Evolutionary conservation across 2,888 invertebrate genomes (phyloP), one percentile per base, ranked within the genome.

Genomic region (Pseudoips prasinana): DNA sequence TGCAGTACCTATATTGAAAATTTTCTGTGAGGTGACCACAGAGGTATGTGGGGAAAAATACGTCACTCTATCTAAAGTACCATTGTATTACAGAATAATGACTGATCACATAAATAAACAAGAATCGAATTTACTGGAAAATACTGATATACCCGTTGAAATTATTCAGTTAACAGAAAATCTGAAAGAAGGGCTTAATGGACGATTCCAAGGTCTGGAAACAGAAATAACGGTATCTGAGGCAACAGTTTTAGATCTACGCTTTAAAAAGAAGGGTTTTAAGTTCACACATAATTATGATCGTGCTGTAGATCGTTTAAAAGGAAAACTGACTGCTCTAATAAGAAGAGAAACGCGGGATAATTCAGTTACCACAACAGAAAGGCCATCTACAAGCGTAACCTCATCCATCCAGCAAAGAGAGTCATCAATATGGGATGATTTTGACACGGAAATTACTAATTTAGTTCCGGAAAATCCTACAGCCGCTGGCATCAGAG

Each of bases 11-110:
- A 28, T 44, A 18, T 22, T 44, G 7, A 29, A 33, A 9, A 18
- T 33, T 1, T 44, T 44, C 18, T 33, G 39, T 17, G 25, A 39
- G 17, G 26, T 44, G 4, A 44, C 36, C 0, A 22, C 9, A 20
- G 43, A 44, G 23, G 22, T 39, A 1, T 18, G 22, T 8, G 7
- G 27, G 2, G 43, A 43, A 22, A 29, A 32, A 33, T 10, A 27
- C 9, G 32, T 42, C 8, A 31, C 34, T 1, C 10, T 34, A 2
- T 34, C 42, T 1, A 38, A 38, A 29, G 30, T 31, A n/a, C 37
- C 37, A n/a, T 7, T 24, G 7, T 10, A 18, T 5, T 20, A 10
- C 8, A 10, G 9, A 22, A 29, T 29, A 3, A 29, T 29, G n/a
- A 20, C 2, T 3, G 2, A n/a, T 2, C 3, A 20, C n/a, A 7